Evolutionary conservation across 2,888 invertebrate genomes (phyloP).

Genomic region (Calameuta filiformis): DNA sequence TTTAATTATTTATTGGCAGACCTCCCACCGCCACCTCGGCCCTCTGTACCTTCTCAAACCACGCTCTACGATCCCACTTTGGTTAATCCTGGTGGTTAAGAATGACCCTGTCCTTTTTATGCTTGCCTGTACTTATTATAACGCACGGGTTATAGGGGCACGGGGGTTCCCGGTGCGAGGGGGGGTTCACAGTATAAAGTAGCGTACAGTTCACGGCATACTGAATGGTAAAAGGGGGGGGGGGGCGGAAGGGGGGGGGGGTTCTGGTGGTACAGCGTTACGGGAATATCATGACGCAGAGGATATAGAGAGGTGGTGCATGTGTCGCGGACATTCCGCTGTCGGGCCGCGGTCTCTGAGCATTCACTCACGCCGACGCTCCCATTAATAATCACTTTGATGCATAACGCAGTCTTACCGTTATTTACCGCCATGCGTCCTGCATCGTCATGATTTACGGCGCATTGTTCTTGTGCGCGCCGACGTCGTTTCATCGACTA

Average conservation of each 20-base stretch:
- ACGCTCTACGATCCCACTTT: not conserved
- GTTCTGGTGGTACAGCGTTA: not conserved
- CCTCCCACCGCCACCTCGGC: not conserved
- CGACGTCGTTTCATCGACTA: slow-evolving; percentile 7
- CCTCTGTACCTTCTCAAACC: too few species aligned
- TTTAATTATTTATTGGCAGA: not conserved
- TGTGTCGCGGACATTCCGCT: slow-evolving; percentile 50
- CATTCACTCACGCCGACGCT: slow-evolving; percentile 56
- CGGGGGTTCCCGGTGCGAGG: slow-evolving; percentile 2
- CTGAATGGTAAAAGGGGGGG: not conserved
- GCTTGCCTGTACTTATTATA: slow-evolving; percentile 40
- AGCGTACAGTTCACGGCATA: slow-evolving; percentile 12
- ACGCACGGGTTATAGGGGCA: slow-evolving; percentile 9
- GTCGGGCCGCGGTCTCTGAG: slow-evolving; percentile 47
- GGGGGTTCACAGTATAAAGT: not conserved
- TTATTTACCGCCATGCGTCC: slow-evolving; percentile 48
- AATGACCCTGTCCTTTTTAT: slow-evolving; percentile 37
- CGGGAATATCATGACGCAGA: not conserved
- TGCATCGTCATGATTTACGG: slow-evolving; percentile 46
- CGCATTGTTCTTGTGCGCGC: slow-evolving; percentile 42
- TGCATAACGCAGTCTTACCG: slow-evolving; percentile 54
- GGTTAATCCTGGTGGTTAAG: slow-evolving; percentile 14
- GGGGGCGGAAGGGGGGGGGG: not conserved
- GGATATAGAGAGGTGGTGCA: slow-evolving; percentile 17
- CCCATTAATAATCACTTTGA: slow-evolving; percentile 63